Evolutionary conservation across 2,888 invertebrate species (phyloP), one percentile per base, ranked within the genome.

Genomic region (Thalpophila matura): DNA sequence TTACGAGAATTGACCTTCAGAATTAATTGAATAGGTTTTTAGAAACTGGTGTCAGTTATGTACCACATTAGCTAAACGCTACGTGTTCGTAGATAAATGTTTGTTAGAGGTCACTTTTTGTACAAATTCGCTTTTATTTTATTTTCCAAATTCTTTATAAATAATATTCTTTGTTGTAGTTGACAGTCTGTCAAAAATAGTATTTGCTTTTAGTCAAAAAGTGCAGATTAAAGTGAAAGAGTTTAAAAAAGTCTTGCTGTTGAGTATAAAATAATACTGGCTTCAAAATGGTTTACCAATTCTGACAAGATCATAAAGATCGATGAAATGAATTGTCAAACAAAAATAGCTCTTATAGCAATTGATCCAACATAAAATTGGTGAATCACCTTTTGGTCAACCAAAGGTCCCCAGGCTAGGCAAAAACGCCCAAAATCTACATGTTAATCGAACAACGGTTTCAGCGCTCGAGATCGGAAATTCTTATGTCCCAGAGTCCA

Each of bases 391-490:
- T 40, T 16, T 9, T 2, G n/a, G 33, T 46, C 18, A n/a, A 14
- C 27, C 14, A 46, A 69, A 46, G 38, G 9, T 68, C 69, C 63
- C 59, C 18, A 38, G 76, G 65, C 20, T 74, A 55, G 54, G 46
- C 12, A 51, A 37, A 38, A 51, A 46, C 45, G 38, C 26, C 18
- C 45, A 24, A 40, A 64, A 29, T 53, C 74, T 74, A 77, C 77
- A 75, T 46, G 58, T 59, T 68, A 77, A 63, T 63, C 60, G 68
- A 75, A 68, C 73, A 60, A 74, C 74, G 63, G 74, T 92, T 93
- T 81, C 94, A 94, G 94, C 88, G 93, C 55, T 93, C 94, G 78
- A 88, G 90, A 65, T 93, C 94, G 73, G 94, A 94, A 82, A 84
- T 89, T 74, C 85, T 91, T 76, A 90, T 92, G 92, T 91, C 92